Base-by-base conservation (phyloP, 2,113 vertebrate species). In the Hiodon tergisus region DNA sequence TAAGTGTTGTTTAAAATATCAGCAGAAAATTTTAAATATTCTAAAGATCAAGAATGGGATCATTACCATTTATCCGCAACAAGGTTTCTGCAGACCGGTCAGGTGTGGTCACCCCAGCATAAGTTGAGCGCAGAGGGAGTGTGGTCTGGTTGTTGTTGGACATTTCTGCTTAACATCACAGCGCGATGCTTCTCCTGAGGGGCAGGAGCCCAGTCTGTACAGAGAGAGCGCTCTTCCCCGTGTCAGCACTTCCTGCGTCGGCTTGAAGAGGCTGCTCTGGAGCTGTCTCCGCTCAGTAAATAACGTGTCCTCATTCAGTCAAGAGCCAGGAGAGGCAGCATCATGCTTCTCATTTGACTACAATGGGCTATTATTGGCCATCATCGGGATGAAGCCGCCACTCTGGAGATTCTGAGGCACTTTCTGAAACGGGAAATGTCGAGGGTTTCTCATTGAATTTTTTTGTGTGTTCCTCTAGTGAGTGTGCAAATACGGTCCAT, bases 341-440 rank as follows among this genome's bases (percentile, higher is more conserved):
- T 50, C 53, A 72, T 66, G 69, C 69, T 58, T 77, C 69, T 77
- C 76, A 91, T 92, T 92, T 92, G 90, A 92, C 90, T 92, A 92
- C 91, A 92, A 92, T 92, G 88, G 91, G 90, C 91, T 92, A 92
- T 92, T 92, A 92, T 92, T 92, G 91, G 91, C 90, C 88, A 92
- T 92, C 90, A 92, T 92, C 90, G 90, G 90, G 89, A 92, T 92
- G 89, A 87, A 89, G 87, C 89, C 88, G 90, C 91, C 89, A 91
- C 91, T 91, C 90, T 86, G 87, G 91, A 91, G 91, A 92, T 87
- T 88, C 82, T 84, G 87, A 84, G 85, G 84, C 87, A 87, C 89
- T 89, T 91, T 80, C 80, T 85, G 90, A 90, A 92, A 90, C 91
- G 90, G 90, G 89, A 92, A 90, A 90, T 88, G 89, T 91, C 89